Percentiles rank a stretch among this genome's conserved stretches.
Evolutionary conservation across 64 coral and sea anemone species (phyloP).

Genomic region (Porites lutea): DNA sequence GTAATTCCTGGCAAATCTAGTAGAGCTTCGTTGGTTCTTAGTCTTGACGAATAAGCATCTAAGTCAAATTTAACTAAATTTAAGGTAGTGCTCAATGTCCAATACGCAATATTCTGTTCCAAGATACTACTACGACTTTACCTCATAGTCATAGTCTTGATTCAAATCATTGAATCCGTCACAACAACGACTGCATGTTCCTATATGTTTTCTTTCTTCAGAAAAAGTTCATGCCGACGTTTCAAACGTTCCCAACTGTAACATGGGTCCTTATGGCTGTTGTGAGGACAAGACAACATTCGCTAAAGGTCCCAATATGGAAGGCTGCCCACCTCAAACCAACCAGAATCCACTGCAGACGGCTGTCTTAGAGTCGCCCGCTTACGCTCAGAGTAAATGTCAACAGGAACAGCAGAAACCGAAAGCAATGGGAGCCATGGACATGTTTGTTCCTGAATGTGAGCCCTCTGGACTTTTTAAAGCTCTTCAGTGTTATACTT

Average conservation of each 20-base stretch:
- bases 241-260: constrained; percentile 52
- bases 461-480: constrained; percentile 69
- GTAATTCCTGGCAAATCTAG: too few relatives aligned
- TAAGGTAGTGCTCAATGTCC: too few relatives aligned
- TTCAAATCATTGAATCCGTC: too few relatives aligned
- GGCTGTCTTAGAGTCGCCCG: constrained; percentile 12
- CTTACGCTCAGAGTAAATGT: constrained; percentile 39
- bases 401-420: constrained; percentile 47
- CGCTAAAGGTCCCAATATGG: constrained; percentile 88
- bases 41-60: too few relatives aligned
- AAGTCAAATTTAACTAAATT: too few relatives aligned
- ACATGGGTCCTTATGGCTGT: constrained; percentile 86
- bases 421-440: constrained; percentile 22
- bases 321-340: constrained; percentile 64
- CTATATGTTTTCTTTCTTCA: neutral
- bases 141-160: too few relatives aligned
- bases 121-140: too few relatives aligned
- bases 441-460: constrained; percentile 84
- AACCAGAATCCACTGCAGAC: neutral
- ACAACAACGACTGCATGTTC: too few relatives aligned
- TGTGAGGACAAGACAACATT: constrained; percentile 72
- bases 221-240: constrained; percentile 32
- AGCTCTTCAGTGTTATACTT: constrained; percentile 84
- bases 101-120: too few relatives aligned
- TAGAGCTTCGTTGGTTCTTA: too few relatives aligned